A percentile compares a stretch with the other conserved stretches of the same genome.
Evolutionary conservation across 2,797 vertebrate species (phyloP).

Genomic region (Danio tinwini): DNA sequence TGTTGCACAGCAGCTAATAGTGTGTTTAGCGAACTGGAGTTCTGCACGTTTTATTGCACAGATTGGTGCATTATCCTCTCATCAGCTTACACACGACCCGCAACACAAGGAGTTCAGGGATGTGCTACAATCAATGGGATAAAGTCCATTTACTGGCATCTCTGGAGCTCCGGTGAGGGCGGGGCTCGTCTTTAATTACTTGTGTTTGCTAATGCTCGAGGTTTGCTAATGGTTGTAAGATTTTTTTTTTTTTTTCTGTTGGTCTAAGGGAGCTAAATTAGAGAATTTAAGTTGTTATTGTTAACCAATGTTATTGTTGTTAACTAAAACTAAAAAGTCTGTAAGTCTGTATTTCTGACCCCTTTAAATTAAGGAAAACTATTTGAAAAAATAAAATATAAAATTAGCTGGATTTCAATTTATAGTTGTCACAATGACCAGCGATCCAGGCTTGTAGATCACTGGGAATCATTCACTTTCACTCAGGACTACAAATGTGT

Average conservation of each 20-base stretch:
- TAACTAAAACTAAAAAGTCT: background rate
- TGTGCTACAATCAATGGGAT: slow-evolving; percentile 49
- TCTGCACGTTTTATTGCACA: slow-evolving; percentile 53
- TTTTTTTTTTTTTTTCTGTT: background rate
- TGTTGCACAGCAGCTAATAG: slow-evolving; percentile 60
- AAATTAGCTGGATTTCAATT: no score
- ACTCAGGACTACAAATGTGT: no score
- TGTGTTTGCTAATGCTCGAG: background rate
- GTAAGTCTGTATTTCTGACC: background rate
- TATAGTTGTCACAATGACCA: no score
- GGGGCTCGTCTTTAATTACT: background rate
- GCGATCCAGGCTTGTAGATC: no score
- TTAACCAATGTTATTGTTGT: background rate
- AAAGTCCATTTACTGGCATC: slow-evolving; percentile 48
- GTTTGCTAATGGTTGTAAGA: background rate
- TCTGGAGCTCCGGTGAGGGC: background rate
- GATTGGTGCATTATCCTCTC: slow-evolving; percentile 59
- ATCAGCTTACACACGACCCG: slow-evolving; percentile 42
- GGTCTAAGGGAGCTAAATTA: background rate
- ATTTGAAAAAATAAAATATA: no score
- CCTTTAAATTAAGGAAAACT: no score
- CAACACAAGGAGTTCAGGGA: slow-evolving; percentile 50
- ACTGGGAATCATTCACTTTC: no score
- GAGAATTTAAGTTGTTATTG: no score
- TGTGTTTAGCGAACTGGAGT: slow-evolving; percentile 59